These are phyloP conservation scores for Sarcophilus harrisii DNA, from an alignment of 2,797 vertebrate species.

Conservation along the genomic window DNA sequence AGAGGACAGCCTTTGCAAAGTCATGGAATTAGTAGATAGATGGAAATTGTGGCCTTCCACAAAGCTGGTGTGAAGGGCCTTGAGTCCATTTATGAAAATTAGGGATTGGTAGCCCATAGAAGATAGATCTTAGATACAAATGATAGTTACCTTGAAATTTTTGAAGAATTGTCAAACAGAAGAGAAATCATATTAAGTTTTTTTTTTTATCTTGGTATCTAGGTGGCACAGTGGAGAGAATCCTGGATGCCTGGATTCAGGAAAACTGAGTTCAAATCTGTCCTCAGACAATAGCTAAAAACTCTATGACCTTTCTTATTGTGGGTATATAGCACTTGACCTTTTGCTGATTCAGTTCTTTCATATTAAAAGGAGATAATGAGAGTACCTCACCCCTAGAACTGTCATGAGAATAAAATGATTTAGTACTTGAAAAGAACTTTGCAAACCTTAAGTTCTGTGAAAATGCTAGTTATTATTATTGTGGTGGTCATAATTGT, in stretches of 20 bases:
- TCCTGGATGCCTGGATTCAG: neutral
- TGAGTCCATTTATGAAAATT: neutral
- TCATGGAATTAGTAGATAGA: neutral
- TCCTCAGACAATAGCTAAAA: neutral
- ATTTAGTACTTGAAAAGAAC: neutral
- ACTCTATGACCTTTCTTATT: neutral
- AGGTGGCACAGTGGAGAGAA: neutral
- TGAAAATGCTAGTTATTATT: neutral
- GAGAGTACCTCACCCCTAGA: neutral
- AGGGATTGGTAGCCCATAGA: neutral
- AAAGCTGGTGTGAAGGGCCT: neutral
- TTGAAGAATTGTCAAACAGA: neutral
- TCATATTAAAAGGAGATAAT: neutral
- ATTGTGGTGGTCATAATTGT: neutral
- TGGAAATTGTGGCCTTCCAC: too few relatives aligned
- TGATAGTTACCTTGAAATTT: neutral
- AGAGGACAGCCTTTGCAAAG: neutral
- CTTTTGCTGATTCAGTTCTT: neutral
- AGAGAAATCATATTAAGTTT: neutral
- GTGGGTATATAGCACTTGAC: neutral
- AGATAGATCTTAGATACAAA: neutral
- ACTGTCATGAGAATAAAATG: neutral
- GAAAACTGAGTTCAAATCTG: neutral
- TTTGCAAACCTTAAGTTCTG: neutral
- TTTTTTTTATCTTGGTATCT: neutral